These are phyloP conservation scores for Sceloporus undulatus DNA, from an alignment of 2,113 vertebrate species.

Conservation along the genomic window DNA sequence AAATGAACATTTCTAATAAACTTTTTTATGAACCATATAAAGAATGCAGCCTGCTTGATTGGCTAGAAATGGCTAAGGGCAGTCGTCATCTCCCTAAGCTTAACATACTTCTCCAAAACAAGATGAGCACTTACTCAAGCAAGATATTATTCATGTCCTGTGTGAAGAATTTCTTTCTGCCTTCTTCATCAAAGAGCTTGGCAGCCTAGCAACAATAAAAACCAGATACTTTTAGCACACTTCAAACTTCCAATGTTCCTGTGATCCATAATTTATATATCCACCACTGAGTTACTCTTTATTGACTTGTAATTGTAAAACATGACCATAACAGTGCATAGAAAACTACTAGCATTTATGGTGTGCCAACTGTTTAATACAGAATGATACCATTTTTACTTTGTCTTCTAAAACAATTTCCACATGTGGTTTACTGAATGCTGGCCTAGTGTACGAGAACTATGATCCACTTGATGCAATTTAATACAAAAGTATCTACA, in stretches of 20 bases:
- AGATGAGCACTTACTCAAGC: slow-evolving; percentile 91
- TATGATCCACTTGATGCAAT: neutral
- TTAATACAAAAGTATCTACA: neutral
- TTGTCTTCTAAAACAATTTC: neutral
- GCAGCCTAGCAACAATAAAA: slow-evolving; percentile 85
- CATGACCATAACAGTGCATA: neutral
- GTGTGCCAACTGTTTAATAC: neutral
- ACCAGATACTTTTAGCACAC: slow-evolving; percentile 19
- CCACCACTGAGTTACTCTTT: neutral
- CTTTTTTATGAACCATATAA: neutral
- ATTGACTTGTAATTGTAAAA: slow-evolving; percentile 14
- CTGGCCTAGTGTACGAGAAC: neutral
- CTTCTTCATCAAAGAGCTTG: slow-evolving; percentile 96
- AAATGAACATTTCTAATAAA: neutral
- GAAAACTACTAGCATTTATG: neutral
- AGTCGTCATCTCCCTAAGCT: slow-evolving; percentile 56
- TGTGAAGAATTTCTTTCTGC: slow-evolving; percentile 98
- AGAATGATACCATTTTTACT: neutral
- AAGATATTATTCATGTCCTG: slow-evolving; percentile 99
- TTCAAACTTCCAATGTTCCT: neutral
- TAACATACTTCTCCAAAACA: slow-evolving; percentile 62
- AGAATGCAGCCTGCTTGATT: neutral
- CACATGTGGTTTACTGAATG: neutral
- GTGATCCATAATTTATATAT: slow-evolving; percentile 7
- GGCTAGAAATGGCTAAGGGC: neutral